Base-by-base conservation (phyloP, 2,797 vertebrate species). In the Chanos chanos region DNA sequence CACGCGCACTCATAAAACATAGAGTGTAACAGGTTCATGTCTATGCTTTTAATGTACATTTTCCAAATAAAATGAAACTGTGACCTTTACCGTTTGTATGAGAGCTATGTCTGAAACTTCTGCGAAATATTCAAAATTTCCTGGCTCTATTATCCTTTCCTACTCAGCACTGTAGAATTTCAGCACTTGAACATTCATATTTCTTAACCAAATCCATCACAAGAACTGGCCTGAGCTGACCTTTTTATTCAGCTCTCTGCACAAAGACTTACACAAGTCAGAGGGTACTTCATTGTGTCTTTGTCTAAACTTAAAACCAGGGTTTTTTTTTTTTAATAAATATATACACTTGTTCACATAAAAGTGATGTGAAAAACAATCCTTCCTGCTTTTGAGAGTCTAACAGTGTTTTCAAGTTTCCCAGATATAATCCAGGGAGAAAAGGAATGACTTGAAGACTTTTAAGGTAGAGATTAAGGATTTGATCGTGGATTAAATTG, bases 391-490 rank as follows among this genome's bases (percentile, higher is more conserved):
- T 55, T 50, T 41, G 43, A 13, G 10, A 66, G 44, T 15, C 15
- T 15, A 40, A 13, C 33, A 34, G 41, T 44, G 64, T 24, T 1
- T 40, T 61, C 33, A 40, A 4, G 9, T 12, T 54, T 54, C 41
- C 59, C 52, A 50, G 66, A 62, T 41, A 30, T 24, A 30, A 7
- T 25, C 36, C 31, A 48, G 30, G 55, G 21, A 36, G 55, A 27
- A 27, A 39, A 9, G 22, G 37, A 62, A 22, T 13, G 19, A 52
- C 41, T 19, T 47, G 33, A 62, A 56, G 41, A 55, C 50, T 13
- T 43, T 34, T 61, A 66, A 41, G 79, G 75, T 77, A 66, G 65
- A 78, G 54, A 75, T 68, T 76, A 66, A 70, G 70, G 67, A 71
- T 57, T 72, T 76, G 76, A 82, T 77, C 53, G 19, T 16, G 61